Percentiles rank a stretch among this genome's conserved stretches.
Conservation (phyloP, 2,113 vertebrate genomes). For the Semnornis frantzii region DNA sequence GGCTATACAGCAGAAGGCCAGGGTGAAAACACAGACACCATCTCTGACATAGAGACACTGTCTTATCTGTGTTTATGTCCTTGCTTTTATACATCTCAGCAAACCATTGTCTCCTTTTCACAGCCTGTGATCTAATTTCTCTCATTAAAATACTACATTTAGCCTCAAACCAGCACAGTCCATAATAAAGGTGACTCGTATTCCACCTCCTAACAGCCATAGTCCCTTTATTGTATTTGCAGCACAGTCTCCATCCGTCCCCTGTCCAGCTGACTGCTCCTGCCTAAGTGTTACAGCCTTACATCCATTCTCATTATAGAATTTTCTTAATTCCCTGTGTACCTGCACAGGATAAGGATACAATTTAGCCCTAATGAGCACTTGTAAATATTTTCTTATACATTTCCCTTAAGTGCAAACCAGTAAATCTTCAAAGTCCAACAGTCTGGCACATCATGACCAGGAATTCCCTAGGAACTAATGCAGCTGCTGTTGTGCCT, state of each 20-base stretch:
- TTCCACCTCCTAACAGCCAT: background rate
- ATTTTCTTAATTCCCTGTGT: background rate
- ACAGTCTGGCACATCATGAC: background rate
- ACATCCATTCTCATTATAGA: conserved; percentile 40
- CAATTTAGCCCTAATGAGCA: conserved; percentile 46
- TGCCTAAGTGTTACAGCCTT: background rate
- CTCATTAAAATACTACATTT: too few species aligned
- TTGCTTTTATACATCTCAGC: too few species aligned
- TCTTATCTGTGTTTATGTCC: too few species aligned
- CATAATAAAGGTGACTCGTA: background rate
- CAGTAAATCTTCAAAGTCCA: conserved; percentile 52
- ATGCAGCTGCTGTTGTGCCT: conserved; percentile 2
- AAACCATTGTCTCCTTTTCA: too few species aligned
- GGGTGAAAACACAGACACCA: too few species aligned
- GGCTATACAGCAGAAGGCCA: too few species aligned
- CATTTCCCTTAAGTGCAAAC: conserved; percentile 4
- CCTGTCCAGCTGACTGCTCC: background rate
- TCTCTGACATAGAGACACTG: too few species aligned
- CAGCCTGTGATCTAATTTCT: too few species aligned
- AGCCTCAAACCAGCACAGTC: too few species aligned
- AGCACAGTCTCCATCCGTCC: background rate
- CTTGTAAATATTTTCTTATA: conserved; percentile 56
- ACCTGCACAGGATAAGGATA: conserved; percentile 1
- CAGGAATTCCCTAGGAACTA: conserved; percentile 36
- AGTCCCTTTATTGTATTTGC: background rate